A percentile compares a stretch with the other conserved stretches of the same genome.
Conservation (phyloP, 2,888 invertebrate species). For the Hipparchia sbordonii region DNA sequence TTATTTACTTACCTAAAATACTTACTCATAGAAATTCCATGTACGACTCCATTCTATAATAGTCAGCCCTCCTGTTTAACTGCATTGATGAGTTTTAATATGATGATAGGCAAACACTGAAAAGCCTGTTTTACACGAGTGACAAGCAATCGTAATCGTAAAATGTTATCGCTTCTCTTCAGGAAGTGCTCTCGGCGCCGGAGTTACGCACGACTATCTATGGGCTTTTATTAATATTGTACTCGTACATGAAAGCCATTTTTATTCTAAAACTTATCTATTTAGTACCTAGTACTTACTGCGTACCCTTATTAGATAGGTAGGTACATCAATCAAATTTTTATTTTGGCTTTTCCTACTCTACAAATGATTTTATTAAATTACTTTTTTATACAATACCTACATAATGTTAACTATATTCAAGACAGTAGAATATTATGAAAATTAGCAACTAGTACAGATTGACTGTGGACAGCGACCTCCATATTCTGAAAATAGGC, state of each 20-base stretch:
- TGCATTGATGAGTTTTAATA: conserved; percentile 3
- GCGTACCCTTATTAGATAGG: neutral
- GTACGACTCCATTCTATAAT: too few relatives aligned
- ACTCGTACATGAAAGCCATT: conserved; percentile 19
- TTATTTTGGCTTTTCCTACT: neutral
- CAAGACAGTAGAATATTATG: too few relatives aligned
- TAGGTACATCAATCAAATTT: neutral
- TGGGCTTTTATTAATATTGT: conserved; percentile 21
- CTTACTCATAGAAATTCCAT: too few relatives aligned
- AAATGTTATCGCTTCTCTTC: conserved; percentile 48
- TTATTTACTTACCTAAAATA: too few relatives aligned
- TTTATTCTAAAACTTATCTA: neutral
- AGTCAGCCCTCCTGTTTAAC: too few relatives aligned
- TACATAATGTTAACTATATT: too few relatives aligned
- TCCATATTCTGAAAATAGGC: too few relatives aligned
- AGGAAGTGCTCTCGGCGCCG: conserved; percentile 47
- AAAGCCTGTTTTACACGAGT: conserved; percentile 44
- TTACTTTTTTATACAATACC: too few relatives aligned
- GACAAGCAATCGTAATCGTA: conserved; percentile 46
- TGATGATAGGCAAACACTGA: conserved; percentile 29
- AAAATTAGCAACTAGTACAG: too few relatives aligned
- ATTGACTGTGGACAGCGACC: too few relatives aligned
- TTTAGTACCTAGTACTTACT: neutral
- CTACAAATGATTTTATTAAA: too few relatives aligned
- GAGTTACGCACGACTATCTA: conserved; percentile 31